Evolutionary conservation across 2,888 invertebrate genomes (phyloP).

Genomic region (Idaea dimidiata): DNA sequence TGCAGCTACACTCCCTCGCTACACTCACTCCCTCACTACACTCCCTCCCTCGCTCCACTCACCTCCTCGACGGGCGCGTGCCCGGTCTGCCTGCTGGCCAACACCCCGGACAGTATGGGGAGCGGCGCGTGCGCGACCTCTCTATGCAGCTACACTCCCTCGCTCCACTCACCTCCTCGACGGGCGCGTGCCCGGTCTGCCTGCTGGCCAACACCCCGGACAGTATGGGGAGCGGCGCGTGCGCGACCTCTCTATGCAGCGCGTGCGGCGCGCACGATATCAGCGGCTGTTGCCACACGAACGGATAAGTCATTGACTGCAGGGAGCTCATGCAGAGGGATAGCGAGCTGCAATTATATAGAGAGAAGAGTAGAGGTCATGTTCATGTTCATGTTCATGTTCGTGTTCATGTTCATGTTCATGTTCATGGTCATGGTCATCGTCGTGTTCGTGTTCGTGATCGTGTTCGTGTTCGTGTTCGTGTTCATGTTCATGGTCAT

Average conservation of each 20-base stretch:
- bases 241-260: constrained; percentile 84
- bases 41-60: no score
- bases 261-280: constrained; percentile 88
- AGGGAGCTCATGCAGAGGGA: constrained; percentile 89
- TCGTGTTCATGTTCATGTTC: no score
- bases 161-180: neutral
- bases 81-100: constrained; percentile 39
- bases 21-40: no score
- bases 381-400: no score
- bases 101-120: constrained; percentile 88
- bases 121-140: constrained; percentile 87
- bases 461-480: no score
- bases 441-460: no score
- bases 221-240: constrained; percentile 89
- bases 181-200: neutral
- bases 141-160: no score
- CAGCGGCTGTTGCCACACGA: constrained; percentile 92
- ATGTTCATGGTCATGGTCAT: no score
- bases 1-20: no score
- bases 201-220: constrained; percentile 82
- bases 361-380: neutral
- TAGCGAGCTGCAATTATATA: constrained; percentile 52
- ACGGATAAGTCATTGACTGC: constrained; percentile 88
- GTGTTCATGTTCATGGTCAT: no score
- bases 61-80: neutral